Evolutionary conservation across 2,797 vertebrate genomes (phyloP), one percentile per base, ranked within the genome.

Genomic region (Loris lydekkerianus): DNA sequence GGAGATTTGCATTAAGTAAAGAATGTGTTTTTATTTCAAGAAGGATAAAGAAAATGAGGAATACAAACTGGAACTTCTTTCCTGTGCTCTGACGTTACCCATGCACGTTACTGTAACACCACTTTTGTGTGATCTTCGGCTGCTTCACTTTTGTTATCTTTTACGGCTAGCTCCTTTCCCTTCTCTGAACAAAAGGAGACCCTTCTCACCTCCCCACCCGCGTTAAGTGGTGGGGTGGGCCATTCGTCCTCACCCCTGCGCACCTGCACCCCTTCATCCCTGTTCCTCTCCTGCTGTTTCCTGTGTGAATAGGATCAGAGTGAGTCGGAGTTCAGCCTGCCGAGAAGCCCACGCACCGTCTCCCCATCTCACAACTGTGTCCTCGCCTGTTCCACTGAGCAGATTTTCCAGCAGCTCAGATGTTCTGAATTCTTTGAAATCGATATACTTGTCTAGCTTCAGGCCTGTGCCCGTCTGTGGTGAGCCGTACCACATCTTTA

Each of bases 131-230:
- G 72, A 18, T 25, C 23, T 37, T 91, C 53, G 23, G 56, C 23
- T 37, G 61, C 27, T 20, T 72, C 2, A 1, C 53, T 61, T 0
- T 53, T 40, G 3, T 13, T 76, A 1, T 18, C 31, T 20, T 49
- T 76, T 84, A 40, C n/a, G 29, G 8, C 37, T 69, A 60, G 27
- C 9, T 49, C 63, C 72, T 83, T 91, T 76, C 37, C 46, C 63
- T 88, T 82, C 15, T 75, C 56, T 46, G 89, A 94, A 86, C 63
- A 73, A 77, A 77, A 89, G 61, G 29, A 91, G 75, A 89, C 56
- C 29, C 23, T 37, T 91, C 80, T 77, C 29, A 40, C 53, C 92
- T 88, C 60, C 27, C 61, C n/a, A 49, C 46, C 61, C 65, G 69
- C 6, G 14, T 72, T 56, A 91, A 67, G 27, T 43, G 27, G 75